phyloP scores from a whole-genome alignment of 2,888 invertebrate genomes.

The Globia sparganii region DNA sequence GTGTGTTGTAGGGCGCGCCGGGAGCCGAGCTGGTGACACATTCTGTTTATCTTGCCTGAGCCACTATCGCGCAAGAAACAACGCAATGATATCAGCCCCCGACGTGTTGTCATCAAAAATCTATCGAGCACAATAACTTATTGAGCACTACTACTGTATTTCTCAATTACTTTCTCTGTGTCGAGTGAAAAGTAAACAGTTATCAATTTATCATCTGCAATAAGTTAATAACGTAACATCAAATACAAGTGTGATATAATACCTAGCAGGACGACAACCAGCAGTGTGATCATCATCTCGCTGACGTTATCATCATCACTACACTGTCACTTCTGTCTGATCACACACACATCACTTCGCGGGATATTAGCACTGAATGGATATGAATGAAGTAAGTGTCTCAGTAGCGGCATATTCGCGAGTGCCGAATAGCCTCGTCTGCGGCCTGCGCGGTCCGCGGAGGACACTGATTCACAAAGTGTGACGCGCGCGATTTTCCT shows the following conservation, averaged over 20 bases:
- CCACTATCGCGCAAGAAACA: slow-evolving; percentile 38
- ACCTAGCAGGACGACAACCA: slow-evolving; percentile 60
- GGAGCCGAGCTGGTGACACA: slow-evolving; percentile 20
- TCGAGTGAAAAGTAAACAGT: slow-evolving; percentile 11
- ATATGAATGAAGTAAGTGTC: slow-evolving; percentile 11
- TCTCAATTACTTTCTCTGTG: not conserved
- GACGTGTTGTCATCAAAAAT: slow-evolving; percentile 29
- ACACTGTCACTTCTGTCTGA: slow-evolving; percentile 18
- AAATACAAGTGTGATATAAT: slow-evolving; percentile 36
- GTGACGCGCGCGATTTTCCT: slow-evolving; percentile 61
- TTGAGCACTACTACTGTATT: not conserved
- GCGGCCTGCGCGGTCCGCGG: slow-evolving; percentile 32
- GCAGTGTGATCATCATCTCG: slow-evolving; percentile 42
- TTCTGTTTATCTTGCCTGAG: slow-evolving; percentile 29
- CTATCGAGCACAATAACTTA: slow-evolving; percentile 10
- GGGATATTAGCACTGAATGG: slow-evolving; percentile 5
- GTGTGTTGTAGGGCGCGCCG: accelerated
- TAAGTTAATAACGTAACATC: not conserved
- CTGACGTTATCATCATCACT: slow-evolving; percentile 29
- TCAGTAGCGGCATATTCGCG: slow-evolving; percentile 4
- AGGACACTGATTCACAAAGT: slow-evolving; percentile 80
- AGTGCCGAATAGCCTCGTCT: slow-evolving; percentile 38
- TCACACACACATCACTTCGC: slow-evolving; percentile 32
- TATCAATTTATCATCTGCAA: slow-evolving; percentile 3
- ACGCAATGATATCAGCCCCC: slow-evolving; percentile 55